Evolutionary conservation across 30 jellyfish, hydroid and myxozoan genomes (phyloP).

Genomic region (Catostylus mosaicus): DNA sequence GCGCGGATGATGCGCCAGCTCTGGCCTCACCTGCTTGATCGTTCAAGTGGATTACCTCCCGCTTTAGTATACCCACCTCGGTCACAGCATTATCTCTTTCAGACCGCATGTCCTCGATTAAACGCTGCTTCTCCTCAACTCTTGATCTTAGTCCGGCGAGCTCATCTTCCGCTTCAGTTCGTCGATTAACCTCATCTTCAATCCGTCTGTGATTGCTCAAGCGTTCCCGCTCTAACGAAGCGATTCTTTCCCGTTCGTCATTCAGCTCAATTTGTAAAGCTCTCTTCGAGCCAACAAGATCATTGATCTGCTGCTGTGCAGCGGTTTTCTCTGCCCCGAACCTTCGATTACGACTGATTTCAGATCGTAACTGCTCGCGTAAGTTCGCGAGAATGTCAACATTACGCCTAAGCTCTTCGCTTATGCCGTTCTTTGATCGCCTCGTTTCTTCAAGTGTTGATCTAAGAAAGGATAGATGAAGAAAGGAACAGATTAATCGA

Average conservation of each 20-base stretch:
- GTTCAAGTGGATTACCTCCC: slow-evolving; percentile 26
- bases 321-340: slow-evolving; percentile 27
- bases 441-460: slow-evolving; percentile 48
- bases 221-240: slow-evolving; percentile 54
- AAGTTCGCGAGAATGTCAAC: slow-evolving; percentile 31
- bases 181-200: slow-evolving; percentile 42
- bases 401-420: slow-evolving; percentile 55
- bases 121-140: slow-evolving; percentile 46
- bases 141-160: slow-evolving; percentile 23
- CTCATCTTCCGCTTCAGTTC: slow-evolving; percentile 33
- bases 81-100: slow-evolving; percentile 62
- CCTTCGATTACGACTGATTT: slow-evolving; percentile 31
- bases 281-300: slow-evolving; percentile 15
- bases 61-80: slow-evolving; percentile 44
- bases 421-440: slow-evolving; percentile 38
- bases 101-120: slow-evolving; percentile 13
- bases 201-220: slow-evolving; percentile 42
- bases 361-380: slow-evolving; percentile 50
- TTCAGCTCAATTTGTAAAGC: slow-evolving; percentile 39
- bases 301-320: slow-evolving; percentile 37
- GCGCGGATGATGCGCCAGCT: background rate
- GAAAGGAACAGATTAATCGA: background rate
- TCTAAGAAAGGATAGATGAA: background rate
- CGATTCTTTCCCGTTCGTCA: slow-evolving; percentile 41
- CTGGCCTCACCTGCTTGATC: slow-evolving; percentile 4